A percentile compares a stretch with the other conserved stretches of the same genome.
Evolutionary conservation across 2,113 vertebrate species (phyloP).

Genomic region (Boulengeromyrus knoepffleri): DNA sequence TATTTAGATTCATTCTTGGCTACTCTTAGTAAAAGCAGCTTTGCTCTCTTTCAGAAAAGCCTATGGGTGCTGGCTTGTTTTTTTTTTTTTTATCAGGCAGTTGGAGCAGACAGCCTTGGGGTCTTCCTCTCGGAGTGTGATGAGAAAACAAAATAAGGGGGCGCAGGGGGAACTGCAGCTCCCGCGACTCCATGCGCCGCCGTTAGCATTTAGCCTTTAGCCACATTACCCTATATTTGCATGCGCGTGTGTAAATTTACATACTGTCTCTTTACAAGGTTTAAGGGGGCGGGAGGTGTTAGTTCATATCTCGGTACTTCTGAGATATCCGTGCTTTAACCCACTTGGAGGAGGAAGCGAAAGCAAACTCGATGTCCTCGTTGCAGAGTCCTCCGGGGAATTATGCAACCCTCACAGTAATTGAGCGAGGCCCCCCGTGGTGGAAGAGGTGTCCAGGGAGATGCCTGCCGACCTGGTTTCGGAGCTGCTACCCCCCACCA

Average conservation of each 20-base stretch:
- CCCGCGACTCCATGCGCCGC: background rate
- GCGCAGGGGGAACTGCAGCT: background rate
- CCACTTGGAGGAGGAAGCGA: background rate
- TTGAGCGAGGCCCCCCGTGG: constrained; percentile 1
- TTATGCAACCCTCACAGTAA: constrained; percentile 6
- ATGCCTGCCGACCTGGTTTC: background rate
- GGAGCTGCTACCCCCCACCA: background rate
- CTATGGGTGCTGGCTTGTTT: constrained; percentile 19
- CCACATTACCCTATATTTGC: background rate
- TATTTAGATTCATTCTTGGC: background rate
- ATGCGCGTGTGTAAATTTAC: background rate
- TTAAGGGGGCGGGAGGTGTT: background rate
- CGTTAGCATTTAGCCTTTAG: background rate
- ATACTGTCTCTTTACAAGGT: background rate
- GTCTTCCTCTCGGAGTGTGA: constrained; percentile 23
- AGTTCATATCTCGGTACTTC: background rate
- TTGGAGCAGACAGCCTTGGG: constrained; percentile 19
- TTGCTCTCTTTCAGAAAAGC: background rate
- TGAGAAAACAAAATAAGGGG: background rate
- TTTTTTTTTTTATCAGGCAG: constrained; percentile 20
- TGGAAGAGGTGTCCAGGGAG: background rate
- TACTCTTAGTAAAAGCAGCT: background rate
- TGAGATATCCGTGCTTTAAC: constrained; percentile 11
- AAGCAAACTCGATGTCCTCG: background rate
- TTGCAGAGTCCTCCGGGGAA: background rate